Evolutionary conservation across 2,113 vertebrate species (phyloP), one percentile per base, ranked within the genome.

Genomic region (Pedetes capensis): DNA sequence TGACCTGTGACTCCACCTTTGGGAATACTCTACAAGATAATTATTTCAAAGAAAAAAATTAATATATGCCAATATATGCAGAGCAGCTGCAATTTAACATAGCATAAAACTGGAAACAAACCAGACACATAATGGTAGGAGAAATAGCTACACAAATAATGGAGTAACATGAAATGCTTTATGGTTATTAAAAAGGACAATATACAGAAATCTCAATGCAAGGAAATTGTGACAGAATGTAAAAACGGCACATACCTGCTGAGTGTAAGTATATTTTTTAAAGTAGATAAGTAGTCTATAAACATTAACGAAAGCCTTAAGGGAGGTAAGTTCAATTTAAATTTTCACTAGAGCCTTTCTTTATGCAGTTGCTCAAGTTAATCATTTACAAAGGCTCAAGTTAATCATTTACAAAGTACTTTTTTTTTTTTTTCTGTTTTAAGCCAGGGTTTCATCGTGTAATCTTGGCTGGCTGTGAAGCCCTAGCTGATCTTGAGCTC

Each of bases 11-110:
- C 66, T 37, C 51, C 27, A 47, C 79, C 74, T 55, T 82, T 3
- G 93, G 44, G 53, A 86, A 88, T 69, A 44, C 1, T 25, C 37
- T 86, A 32, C 69, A 79, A 78, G 69, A 87, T 95, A 75, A 69
- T 68, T 39, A 75, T 49, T 78, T 57, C 27, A 39, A 72, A 82
- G 57, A 49, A 29, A 59, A 57, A 79, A 61, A 51, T 6, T 8
- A 47, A 16, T 29, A 55, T 16, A 13, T 47, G 75, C 79, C 84
- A 57, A 89, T 83, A 49, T 9, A 81, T 59, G 57, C 53, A 34
- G 11, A 82, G 53, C 34, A 72, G 37, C 68, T 83, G 49, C 14
- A 17, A 42, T 79, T 78, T 72, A 37, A 59, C n/a, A 61, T 0
- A 8, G 39, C 25, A 42, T 79, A 74, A 69, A 78, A 51, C 49